Percentiles rank a stretch among this genome's conserved stretches.
phyloP scores from a whole-genome alignment of 2,888 invertebrate species.

The Matsumyia berberina region DNA sequence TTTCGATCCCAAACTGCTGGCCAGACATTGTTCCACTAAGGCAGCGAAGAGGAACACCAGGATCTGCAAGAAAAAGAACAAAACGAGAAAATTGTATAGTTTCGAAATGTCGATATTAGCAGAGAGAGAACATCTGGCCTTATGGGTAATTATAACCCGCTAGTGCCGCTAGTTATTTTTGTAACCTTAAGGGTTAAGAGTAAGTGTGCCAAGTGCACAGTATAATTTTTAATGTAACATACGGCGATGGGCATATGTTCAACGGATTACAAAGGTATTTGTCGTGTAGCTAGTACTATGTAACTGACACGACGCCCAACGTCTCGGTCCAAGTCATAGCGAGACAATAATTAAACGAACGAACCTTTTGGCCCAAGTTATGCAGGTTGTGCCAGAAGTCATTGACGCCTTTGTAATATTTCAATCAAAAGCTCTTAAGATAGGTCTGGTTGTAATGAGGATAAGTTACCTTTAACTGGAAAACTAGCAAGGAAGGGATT shows the following conservation, averaged over 20 bases:
- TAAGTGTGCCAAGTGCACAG: not conserved
- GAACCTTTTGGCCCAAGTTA: no score
- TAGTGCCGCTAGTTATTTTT: not conserved
- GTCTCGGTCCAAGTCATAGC: no score
- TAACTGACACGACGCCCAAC: no score
- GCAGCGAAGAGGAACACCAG: constrained; percentile 59
- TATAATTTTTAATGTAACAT: not conserved
- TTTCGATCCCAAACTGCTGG: constrained; percentile 81
- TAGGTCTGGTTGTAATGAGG: no score
- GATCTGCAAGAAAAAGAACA: constrained; percentile 71
- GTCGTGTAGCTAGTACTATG: not conserved
- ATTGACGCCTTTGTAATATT: no score
- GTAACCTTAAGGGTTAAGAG: not conserved
- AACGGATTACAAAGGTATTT: not conserved
- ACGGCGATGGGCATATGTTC: not conserved
- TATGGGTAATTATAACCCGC: constrained; percentile 1
- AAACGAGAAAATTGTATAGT: constrained; percentile 5
- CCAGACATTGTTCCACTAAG: constrained; percentile 69
- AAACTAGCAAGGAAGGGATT: no score
- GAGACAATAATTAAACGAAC: no score
- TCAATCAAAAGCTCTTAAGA: no score
- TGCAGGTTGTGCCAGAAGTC: no score
- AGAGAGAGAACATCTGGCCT: not conserved
- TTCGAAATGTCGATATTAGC: constrained; percentile 1
- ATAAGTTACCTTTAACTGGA: no score